Percentiles rank a stretch among this genome's conserved stretches.
phyloP scores from a whole-genome alignment of 2,888 invertebrate species.

The Drosophila helvetica region DNA sequence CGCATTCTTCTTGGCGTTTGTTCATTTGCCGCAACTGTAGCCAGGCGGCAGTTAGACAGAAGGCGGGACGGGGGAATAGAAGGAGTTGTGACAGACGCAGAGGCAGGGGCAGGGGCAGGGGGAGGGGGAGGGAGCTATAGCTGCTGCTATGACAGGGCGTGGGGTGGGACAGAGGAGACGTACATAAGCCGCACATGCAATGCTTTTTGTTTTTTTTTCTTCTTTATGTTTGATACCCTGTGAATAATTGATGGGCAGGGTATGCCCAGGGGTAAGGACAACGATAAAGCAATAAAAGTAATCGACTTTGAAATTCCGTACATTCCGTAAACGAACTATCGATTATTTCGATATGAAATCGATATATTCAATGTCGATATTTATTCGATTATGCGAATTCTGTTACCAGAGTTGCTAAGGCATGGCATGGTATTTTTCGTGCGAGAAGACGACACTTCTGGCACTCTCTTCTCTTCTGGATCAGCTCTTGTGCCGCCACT shows the following conservation, averaged over 20 bases:
- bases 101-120: background rate
- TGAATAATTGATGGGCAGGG: conserved; percentile 18
- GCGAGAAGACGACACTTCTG: background rate
- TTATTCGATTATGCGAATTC: no score
- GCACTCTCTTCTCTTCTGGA: conserved; percentile 14
- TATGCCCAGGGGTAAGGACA: conserved; percentile 17
- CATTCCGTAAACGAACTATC: no score
- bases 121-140: background rate
- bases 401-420: no score
- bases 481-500: conserved; percentile 7
- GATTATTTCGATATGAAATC: no score
- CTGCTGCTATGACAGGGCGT: background rate
- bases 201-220: conserved; percentile 35
- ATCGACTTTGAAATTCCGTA: no score
- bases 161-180: conserved; percentile 3
- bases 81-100: background rate
- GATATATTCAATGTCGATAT: no score
- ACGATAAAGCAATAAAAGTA: background rate
- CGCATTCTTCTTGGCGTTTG: conserved; percentile 75
- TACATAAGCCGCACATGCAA: conserved; percentile 49
- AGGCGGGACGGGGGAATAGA: background rate
- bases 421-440: conserved; percentile 5
- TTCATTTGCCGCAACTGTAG: conserved; percentile 78
- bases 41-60: conserved; percentile 38
- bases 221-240: conserved; percentile 26